Evolutionary conservation across 2,888 invertebrate genomes (phyloP), one percentile per base, ranked within the genome.

Genomic region (Lochmaea crataegi): DNA sequence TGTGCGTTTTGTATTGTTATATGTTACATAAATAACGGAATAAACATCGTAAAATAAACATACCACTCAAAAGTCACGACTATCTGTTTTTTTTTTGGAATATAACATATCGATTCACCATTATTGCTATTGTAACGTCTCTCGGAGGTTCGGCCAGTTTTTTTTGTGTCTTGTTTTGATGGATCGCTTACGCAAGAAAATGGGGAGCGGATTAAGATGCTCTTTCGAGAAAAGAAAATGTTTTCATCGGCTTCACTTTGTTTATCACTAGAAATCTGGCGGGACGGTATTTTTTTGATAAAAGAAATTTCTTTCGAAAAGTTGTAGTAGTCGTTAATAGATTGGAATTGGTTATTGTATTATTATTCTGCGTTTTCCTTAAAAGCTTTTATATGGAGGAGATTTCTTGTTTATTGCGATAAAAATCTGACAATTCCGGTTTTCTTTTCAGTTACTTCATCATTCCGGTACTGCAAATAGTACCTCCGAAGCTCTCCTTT

Each of bases 131-230:
- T n/a, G 14, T 48, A 48, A 12, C 48, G 48, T 48, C 48, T 48
- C n/a, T 14, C n/a, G 14, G 45, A 48, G 45, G 48, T n/a, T 48
- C n/a, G 0, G 48, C 48, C n/a, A 48, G 48, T 48, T 64, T 64
- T 14, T 22, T 18, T 12, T 18, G 42, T 32, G 45, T 18, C 14
- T 64, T 48, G 26, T 48, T 64, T 65, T 65, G 65, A 65, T 65
- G 65, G 45, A 65, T 65, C 22, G 65, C 22, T 65, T 53, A 26
- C 48, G 14, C 53, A 26, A 65, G 38, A 65, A 65, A 51, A 65
- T 51, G 38, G 48, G n/a, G 16, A 16, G 11, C 45, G 38, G 32
- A 51, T 51, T 65, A 53, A 65, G 65, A n/a, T 2, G 9, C 45
- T 65, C 45, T 38, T 51, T 11, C 16, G 2, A 22, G 22, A 18